Base-by-base conservation (phyloP, 2,888 invertebrate genomes). In the Mesochorus sp. region DNA sequence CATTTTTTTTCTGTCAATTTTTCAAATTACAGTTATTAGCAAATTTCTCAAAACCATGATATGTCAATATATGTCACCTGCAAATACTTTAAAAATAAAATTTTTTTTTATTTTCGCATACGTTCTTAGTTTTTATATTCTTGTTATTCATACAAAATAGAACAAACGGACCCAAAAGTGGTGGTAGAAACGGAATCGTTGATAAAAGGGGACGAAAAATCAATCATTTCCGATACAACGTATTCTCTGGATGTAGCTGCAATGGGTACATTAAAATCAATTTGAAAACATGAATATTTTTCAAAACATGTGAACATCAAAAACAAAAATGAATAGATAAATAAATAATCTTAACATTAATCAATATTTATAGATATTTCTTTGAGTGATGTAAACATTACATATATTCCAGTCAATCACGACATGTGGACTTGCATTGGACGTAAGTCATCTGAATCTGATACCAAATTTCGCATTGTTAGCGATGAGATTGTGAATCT, bases 351-450 rank as follows among this genome's bases (percentile, higher is more conserved):
- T 39, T 42, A 12, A 42, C 12, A 42, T 42, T 42, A 42, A n/a
- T n/a, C n/a, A n/a, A n/a, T 14, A 42, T 42, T 42, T 42, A 12
- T 42, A 42, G 42, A 42, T 42, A 42, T 42, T 42, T 42, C 42
- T 42, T 42, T 42, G 10, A 14, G 42, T 12, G 6, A 42, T 12
- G 12, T 42, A 42, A 14, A 5, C 10, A 42, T 42, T 42, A 42
- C 42, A 14, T 8, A 10, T 10, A 42, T 42, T 42, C 10, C 42
- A 12, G 42, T 0, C 1, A 42, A 14, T 14, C n/a, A 42, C 10
- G 12, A 42, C 12, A 10, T 42, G 10, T 42, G 42, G 42, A 42
- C 2, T 5, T 42, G 42, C 10, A 3, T 42, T 14, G 42, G 12
- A 42, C 42, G 42, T 1, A 42, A 42, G 12, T 42, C 12, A n/a